Conservation (phyloP, 1,140 invertebrate genomes). For the Glossosoma conforme region DNA sequence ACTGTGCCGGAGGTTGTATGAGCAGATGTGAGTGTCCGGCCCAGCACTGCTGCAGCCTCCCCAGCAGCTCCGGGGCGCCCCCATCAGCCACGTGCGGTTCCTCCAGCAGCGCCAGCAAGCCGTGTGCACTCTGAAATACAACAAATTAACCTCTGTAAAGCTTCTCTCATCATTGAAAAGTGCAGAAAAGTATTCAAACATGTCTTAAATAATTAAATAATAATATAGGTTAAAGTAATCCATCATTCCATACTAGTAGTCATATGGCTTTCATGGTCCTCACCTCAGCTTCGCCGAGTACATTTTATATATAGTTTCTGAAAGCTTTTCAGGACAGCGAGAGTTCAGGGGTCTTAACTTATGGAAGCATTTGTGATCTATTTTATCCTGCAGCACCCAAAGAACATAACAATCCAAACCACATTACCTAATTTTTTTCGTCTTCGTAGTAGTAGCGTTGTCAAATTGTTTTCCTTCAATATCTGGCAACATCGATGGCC, state of each 20-base stretch:
- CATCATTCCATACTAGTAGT: conserved; percentile 32
- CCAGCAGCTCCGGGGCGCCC: conserved; percentile 57
- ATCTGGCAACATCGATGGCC: too few relatives aligned
- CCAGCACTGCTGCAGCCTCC: conserved; percentile 64
- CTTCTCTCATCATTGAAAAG: neutral
- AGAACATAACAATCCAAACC: too few relatives aligned
- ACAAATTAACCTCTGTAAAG: neutral
- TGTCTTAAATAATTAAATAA: neutral
- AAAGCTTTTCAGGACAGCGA: too few relatives aligned
- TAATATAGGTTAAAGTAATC: neutral
- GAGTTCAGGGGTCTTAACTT: too few relatives aligned
- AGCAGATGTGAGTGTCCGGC: conserved; percentile 59
- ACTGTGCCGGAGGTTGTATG: conserved; percentile 35
- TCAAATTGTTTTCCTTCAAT: too few relatives aligned
- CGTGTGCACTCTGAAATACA: conserved; percentile 49
- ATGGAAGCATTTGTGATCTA: too few relatives aligned
- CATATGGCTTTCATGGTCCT: too few relatives aligned
- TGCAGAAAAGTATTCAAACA: neutral
- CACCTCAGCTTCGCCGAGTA: too few relatives aligned
- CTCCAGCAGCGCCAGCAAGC: conserved; percentile 63
- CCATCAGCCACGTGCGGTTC: conserved; percentile 71
- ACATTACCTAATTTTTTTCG: too few relatives aligned
- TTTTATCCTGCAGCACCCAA: too few relatives aligned
- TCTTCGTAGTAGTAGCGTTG: too few relatives aligned
- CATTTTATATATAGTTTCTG: too few relatives aligned